Conservation (phyloP, 2,888 invertebrate species). For the Fabriciana adippe region DNA sequence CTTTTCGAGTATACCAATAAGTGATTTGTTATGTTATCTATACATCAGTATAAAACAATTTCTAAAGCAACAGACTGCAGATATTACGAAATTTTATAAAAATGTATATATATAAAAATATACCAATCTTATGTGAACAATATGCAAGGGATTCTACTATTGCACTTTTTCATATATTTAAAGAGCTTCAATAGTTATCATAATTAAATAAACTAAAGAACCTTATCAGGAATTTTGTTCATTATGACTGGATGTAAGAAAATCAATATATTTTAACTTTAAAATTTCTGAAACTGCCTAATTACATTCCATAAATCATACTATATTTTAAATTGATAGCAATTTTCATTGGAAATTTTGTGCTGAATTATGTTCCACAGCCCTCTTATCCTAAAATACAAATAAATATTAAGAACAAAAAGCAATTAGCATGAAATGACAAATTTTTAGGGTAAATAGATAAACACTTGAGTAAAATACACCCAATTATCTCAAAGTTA, state of each 20-base stretch:
- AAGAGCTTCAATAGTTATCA: background rate
- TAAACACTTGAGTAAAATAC: no score
- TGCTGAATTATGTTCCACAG: constrained; percentile 19
- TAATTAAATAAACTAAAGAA: background rate
- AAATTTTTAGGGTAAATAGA: background rate
- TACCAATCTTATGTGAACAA: no score
- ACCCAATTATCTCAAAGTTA: no score
- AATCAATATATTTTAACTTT: no score
- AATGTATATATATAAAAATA: background rate
- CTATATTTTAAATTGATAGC: background rate
- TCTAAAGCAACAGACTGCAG: no score
- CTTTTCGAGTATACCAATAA: background rate
- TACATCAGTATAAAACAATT: no score
- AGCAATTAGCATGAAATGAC: background rate
- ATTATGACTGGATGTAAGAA: background rate
- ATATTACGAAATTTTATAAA: background rate
- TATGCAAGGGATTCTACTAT: background rate
- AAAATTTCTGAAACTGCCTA: background rate
- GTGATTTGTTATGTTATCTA: no score
- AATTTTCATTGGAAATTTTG: constrained; percentile 11
- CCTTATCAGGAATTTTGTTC: background rate
- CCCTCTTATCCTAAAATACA: constrained; percentile 21
- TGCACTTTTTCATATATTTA: constrained; percentile 9
- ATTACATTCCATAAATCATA: background rate
- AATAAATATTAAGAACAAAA: constrained; percentile 3